These are phyloP conservation scores for Bombus sylvicola DNA, from an alignment of 1,140 invertebrate genomes.

Conservation along the genomic window DNA sequence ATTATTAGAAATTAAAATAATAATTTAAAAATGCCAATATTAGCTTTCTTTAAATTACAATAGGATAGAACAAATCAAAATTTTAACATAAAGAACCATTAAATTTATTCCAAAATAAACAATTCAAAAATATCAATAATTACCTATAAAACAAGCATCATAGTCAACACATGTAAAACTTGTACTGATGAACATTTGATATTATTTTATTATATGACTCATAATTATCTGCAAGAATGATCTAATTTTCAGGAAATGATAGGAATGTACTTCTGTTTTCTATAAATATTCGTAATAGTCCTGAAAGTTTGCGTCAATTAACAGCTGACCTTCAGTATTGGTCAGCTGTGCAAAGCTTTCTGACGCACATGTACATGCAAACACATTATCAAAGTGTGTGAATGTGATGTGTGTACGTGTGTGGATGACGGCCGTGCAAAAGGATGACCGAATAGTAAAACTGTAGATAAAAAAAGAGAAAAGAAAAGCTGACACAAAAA, in stretches of 20 bases:
- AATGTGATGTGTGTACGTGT: background rate
- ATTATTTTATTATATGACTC: too few species aligned
- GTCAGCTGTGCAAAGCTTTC: constrained; percentile 53
- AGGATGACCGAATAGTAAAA: constrained; percentile 25
- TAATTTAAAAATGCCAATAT: background rate
- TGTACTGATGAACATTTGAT: background rate
- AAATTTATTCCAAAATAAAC: background rate
- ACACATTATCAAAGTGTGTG: background rate
- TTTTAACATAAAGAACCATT: background rate
- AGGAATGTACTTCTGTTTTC: constrained; percentile 13
- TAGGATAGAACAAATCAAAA: background rate
- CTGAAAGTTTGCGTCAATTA: constrained; percentile 42
- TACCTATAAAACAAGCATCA: background rate
- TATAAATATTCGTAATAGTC: constrained; percentile 42
- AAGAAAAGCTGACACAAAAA: background rate
- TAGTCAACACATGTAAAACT: background rate
- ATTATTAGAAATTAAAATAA: background rate
- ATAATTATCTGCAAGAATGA: background rate
- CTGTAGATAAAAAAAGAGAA: constrained; percentile 10
- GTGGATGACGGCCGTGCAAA: constrained; percentile 48
- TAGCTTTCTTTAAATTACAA: background rate
- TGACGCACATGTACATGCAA: constrained; percentile 23
- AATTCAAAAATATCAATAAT: background rate
- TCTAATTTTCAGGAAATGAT: background rate
- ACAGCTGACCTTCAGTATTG: constrained; percentile 57